Evolutionary conservation across 2,888 invertebrate genomes (phyloP), one percentile per base, ranked within the genome.

Genomic region (Axea sp.): DNA sequence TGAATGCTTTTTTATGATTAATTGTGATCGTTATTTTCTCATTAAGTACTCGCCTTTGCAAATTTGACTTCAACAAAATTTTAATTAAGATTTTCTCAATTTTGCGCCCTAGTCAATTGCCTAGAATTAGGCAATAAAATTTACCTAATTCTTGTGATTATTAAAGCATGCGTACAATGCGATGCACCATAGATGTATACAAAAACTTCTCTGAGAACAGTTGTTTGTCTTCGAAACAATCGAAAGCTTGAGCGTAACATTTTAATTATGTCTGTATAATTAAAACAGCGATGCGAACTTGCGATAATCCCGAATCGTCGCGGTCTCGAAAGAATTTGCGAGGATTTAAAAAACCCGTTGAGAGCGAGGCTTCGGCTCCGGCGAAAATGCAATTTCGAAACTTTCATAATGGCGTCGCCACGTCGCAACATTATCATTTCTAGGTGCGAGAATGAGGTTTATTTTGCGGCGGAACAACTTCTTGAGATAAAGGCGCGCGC

Each of bases 361-460:
- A 33, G n/a, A 49, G 11, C 24, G 39, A 30, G 31, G 39, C 14
- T 33, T 51, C 19, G 39, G 26, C 26, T 15, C 49, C 26, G 39
- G 8, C 49, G 49, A 59, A 68, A 55, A 64, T 55, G 65, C 47
- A 59, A 73, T 73, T 73, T 65, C 43, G 31, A 39, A 73, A 73
- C 33, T 73, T 59, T 60, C 57, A 59, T 72, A 55, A 64, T 59
- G 57, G 57, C 51, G 57, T 59, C 59, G 69, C 47, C 60, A 55
- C 65, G 72, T 73, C 57, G 53, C 65, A 47, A 73, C 65, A 73
- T 67, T 73, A 59, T 73, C 73, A 67, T 67, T 73, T 39, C 51
- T 62, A 73, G 60, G 73, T 45, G 73, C 59, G 72, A 65, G 57
- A 73, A 73, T 53, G 72, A 73, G 60, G 65, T 73, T 73, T 73